A percentile compares a stretch with the other conserved stretches of the same genome.
Evolutionary conservation across 2,113 vertebrate genomes (phyloP).

Genomic region (Phoxinus phoxinus): DNA sequence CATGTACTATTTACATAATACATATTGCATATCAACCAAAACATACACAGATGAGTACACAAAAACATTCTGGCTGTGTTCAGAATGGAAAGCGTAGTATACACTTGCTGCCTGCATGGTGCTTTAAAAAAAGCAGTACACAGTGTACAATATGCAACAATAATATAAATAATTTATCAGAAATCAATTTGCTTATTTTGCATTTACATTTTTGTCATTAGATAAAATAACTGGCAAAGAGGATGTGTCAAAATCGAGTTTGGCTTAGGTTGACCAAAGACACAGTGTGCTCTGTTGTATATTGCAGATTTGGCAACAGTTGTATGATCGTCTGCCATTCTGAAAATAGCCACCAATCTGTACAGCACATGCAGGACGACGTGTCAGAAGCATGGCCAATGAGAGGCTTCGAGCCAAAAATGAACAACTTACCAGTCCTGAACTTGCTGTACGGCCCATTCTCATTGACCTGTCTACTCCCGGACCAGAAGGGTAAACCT

Average conservation of each 20-base stretch:
- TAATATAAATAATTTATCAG: no score
- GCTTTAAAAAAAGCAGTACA: no score
- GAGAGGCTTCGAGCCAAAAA: not conserved
- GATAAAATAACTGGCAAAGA: not conserved
- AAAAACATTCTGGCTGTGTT: not conserved
- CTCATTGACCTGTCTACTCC: conserved; percentile 68
- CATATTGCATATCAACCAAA: not conserved
- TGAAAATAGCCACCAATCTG: not conserved
- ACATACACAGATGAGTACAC: not conserved
- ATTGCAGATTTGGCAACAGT: not conserved
- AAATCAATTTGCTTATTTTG: no score
- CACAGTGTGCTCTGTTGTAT: not conserved
- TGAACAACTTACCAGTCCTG: conserved; percentile 76
- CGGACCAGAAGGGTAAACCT: conserved; percentile 75
- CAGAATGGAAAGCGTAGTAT: not conserved
- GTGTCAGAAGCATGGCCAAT: not conserved
- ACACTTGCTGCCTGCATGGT: no score
- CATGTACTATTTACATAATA: no score
- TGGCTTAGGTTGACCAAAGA: not conserved
- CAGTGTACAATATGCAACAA: no score
- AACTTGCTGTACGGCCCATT: conserved; percentile 84
- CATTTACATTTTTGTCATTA: not conserved
- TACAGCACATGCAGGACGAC: not conserved
- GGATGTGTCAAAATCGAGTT: not conserved
- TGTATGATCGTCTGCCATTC: not conserved